Base-by-base conservation (phyloP, 2,113 vertebrate genomes). In the Rhea americana region DNA sequence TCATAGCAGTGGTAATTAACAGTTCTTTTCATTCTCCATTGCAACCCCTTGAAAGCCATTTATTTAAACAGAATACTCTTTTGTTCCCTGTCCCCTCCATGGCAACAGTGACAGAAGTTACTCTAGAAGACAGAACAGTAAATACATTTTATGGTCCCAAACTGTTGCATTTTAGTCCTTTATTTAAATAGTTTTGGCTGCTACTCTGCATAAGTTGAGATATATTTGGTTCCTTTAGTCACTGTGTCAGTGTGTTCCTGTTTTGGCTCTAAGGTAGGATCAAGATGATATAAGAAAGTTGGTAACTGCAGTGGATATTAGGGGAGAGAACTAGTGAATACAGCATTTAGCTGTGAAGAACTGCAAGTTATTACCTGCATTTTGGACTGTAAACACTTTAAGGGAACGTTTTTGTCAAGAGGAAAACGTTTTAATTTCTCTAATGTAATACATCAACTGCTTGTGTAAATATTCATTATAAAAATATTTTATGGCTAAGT, bases 31-130 rank as follows among this genome's bases (percentile, higher is more conserved):
- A 22, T 85, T 59, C 59, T 70, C 41, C 25, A 25, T 70, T 92
- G 15, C 59, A 73, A 73, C 21, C 8, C 4, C 18, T 74, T 91
- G 6, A 5, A 91, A 85, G 68, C 19, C 26, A 74, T 82, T 87
- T 73, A 93, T 82, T 93, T 77, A 79, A 92, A 47, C 4, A 63
- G 59, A 74, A 6, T 83, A 85, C 92, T 87, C 51, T 87, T 92
- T 85, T 43, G 28, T 67, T 47, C 51, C 37, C 26, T 43, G 6
- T 43, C 74, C 11, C 19, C 11, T 65, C 79, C 85, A 86, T 91
- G 75, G 90, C 66, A 96, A 93, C 93, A 89, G 28, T 56, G 75
- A 91, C 75, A 95, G 66, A 91, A 96, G 85, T 74, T 89, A 9
- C 43, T 85, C 21, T 58, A 85, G 79, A 59, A 51, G 66, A 39